Percentiles rank a stretch among this genome's conserved stretches.
Conservation (phyloP, 1,140 invertebrate genomes). For the Drosophila oshimai region DNA sequence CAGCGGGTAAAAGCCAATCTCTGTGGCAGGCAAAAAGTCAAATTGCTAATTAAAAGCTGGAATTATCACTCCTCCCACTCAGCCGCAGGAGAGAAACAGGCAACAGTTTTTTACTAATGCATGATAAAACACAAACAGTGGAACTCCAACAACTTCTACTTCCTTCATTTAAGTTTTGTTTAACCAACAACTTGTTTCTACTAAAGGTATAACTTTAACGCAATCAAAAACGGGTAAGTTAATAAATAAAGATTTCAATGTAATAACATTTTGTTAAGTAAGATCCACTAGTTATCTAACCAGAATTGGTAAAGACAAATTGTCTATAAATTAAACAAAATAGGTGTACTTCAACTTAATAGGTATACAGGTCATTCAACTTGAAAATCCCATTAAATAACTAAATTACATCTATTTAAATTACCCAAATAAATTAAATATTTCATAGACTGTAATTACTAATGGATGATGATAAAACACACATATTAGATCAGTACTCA, state of each 20-base stretch:
- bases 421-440: not conserved
- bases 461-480: conserved; percentile 17
- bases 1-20: conserved; percentile 42
- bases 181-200: too few species aligned
- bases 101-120: conserved; percentile 52
- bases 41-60: conserved; percentile 63
- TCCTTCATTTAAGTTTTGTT: not conserved
- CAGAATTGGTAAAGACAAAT: too few species aligned
- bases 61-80: conserved; percentile 11
- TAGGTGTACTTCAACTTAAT: too few species aligned
- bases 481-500: conserved; percentile 81
- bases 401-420: not conserved
- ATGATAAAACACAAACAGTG: conserved; percentile 20
- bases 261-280: too few species aligned
- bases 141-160: not conserved
- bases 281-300: too few species aligned
- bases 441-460: conserved; percentile 43
- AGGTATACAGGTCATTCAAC: too few species aligned
- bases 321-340: too few species aligned
- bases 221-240: too few species aligned
- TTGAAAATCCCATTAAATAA: too few species aligned
- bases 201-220: too few species aligned
- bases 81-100: conserved; percentile 7
- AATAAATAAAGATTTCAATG: too few species aligned
- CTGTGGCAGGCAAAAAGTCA: conserved; percentile 47